Evolutionary conservation across 2,113 vertebrate species (phyloP).

Genomic region (Myotis lucifugus): DNA sequence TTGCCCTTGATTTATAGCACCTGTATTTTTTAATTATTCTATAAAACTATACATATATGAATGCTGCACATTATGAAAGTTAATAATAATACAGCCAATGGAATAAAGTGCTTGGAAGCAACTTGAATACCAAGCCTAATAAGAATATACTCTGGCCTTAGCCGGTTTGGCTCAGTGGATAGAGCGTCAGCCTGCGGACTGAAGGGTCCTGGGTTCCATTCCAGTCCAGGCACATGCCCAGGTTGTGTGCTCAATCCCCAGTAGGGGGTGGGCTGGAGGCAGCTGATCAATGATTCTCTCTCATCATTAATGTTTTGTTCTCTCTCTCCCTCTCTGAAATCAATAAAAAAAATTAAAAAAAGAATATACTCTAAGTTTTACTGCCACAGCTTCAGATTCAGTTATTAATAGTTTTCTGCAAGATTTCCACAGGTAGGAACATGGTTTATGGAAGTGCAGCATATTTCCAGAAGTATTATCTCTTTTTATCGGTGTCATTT

Average conservation of each 20-base stretch:
- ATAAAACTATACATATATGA: constrained; percentile 21
- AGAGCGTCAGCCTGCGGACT: no score
- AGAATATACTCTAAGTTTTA: constrained; percentile 41
- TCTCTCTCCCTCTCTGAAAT: neutral
- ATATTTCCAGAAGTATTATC: constrained; percentile 50
- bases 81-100: neutral
- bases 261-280: neutral
- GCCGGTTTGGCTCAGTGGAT: no score
- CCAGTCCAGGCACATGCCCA: no score
- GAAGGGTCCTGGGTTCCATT: no score
- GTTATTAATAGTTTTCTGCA: constrained; percentile 59
- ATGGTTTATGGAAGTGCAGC: constrained; percentile 64
- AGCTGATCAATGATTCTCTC: neutral
- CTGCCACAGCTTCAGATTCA: neutral
- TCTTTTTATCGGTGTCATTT: constrained; percentile 55
- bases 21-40: neutral
- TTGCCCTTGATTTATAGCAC: constrained; percentile 10
- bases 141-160: neutral
- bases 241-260: no score
- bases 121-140: constrained; percentile 35
- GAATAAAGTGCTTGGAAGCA: constrained; percentile 16
- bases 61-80: constrained; percentile 42
- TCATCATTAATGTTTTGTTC: neutral
- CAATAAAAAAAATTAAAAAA: neutral
- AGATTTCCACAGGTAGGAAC: constrained; percentile 77